Evolutionary conservation across 2,797 vertebrate species (phyloP).

Genomic region (Danio choprae): DNA sequence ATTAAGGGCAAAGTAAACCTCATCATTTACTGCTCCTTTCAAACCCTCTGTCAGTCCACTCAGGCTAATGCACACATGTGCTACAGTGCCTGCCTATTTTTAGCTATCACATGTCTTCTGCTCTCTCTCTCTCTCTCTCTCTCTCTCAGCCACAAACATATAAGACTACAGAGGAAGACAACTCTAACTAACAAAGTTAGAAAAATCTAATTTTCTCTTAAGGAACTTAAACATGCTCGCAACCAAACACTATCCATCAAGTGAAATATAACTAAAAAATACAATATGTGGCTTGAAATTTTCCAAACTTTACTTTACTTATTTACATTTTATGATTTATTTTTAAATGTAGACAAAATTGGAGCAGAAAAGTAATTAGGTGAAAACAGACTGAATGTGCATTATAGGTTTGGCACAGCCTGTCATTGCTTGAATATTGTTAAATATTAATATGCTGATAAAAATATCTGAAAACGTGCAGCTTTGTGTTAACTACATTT

Average conservation of each 20-base stretch:
- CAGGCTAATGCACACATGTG: background rate
- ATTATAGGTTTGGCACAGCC: too few species aligned
- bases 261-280: background rate
- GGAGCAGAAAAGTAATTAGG: too few species aligned
- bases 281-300: background rate
- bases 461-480: too few species aligned
- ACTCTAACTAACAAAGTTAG: background rate
- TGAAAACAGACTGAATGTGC: too few species aligned
- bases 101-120: constrained; percentile 4
- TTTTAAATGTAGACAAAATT: too few species aligned
- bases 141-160: background rate
- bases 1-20: background rate
- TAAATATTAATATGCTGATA: too few species aligned
- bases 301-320: too few species aligned
- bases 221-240: background rate
- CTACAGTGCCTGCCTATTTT: background rate
- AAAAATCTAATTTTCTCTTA: background rate
- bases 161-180: background rate
- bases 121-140: constrained; percentile 2
- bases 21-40: background rate
- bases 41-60: background rate
- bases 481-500: too few species aligned
- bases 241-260: background rate
- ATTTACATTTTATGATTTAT: too few species aligned
- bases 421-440: too few species aligned